Percentiles rank a stretch among this genome's conserved stretches.
Conservation (phyloP, 2,113 vertebrate genomes). For the Chitala chitala region DNA sequence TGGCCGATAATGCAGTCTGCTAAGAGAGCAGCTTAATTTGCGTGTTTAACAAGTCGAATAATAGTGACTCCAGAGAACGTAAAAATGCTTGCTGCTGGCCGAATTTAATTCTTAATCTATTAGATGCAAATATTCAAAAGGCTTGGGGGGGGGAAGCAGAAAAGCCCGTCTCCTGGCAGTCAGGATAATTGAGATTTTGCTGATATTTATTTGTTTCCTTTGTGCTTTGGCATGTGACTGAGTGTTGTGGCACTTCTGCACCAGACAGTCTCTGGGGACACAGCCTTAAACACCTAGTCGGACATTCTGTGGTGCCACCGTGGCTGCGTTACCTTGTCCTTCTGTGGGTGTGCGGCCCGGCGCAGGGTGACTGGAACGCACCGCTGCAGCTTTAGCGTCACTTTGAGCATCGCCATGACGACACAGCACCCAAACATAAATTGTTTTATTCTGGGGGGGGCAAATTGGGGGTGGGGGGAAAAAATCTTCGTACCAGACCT, state of each 20-base stretch:
- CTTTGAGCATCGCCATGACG: background rate
- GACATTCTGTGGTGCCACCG: too few relatives aligned
- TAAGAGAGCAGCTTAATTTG: conserved; percentile 8
- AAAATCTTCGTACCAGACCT: background rate
- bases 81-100: background rate
- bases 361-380: too few relatives aligned
- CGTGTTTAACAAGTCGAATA: conserved; percentile 13
- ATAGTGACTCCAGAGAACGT: background rate
- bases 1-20: background rate
- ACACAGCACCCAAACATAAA: background rate
- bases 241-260: background rate
- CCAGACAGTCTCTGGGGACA: background rate
- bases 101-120: conserved; percentile 6
- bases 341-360: background rate
- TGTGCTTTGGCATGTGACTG: background rate
- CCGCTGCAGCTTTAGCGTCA: background rate
- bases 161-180: background rate
- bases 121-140: conserved; percentile 18
- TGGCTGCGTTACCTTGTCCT: conserved; percentile 6
- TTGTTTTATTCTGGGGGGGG: background rate
- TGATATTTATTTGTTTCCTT: conserved; percentile 21
- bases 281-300: background rate
- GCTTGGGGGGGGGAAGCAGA: background rate
- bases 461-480: background rate
- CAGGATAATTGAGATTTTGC: conserved; percentile 6